These are phyloP conservation scores for Cettia cetti DNA, from an alignment of 2,113 vertebrate genomes.

Conservation along the genomic window DNA sequence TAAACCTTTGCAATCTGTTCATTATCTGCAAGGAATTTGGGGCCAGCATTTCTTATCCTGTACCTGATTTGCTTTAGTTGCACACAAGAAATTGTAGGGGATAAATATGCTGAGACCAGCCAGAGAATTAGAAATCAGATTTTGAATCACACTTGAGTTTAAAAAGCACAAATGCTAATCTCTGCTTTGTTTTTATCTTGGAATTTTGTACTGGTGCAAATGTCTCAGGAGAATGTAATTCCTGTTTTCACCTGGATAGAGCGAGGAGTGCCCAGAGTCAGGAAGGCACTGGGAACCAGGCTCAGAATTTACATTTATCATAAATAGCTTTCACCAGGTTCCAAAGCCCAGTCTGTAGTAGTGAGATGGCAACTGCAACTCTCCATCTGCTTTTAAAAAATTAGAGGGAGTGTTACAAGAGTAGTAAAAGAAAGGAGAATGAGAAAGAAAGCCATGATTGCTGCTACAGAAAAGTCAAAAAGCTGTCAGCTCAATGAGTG, in stretches of 20 bases:
- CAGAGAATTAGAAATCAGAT: not conserved
- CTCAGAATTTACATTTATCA: not conserved
- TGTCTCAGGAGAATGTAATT: not conserved
- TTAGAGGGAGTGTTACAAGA: not conserved
- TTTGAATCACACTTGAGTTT: not conserved
- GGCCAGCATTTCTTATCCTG: not conserved
- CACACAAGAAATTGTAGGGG: not conserved
- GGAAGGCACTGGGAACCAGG: not conserved
- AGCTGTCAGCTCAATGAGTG: conserved; percentile 11
- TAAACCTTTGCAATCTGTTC: not conserved
- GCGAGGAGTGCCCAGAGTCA: not conserved
- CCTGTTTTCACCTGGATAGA: not conserved
- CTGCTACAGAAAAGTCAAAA: conserved; percentile 11
- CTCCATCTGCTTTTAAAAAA: conserved; percentile 17
- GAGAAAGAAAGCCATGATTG: conserved; percentile 5
- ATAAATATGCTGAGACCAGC: not conserved
- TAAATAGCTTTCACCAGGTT: not conserved
- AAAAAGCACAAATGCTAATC: not conserved
- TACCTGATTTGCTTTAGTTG: not conserved
- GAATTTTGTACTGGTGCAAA: not conserved
- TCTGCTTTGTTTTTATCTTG: not conserved
- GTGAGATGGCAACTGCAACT: not conserved
- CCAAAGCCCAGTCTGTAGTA: not conserved
- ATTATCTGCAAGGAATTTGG: not conserved
- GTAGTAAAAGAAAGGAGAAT: not conserved